Evolutionary conservation across 2,888 invertebrate genomes (phyloP), one percentile per base, ranked within the genome.

Genomic region (Macropis europaea): DNA sequence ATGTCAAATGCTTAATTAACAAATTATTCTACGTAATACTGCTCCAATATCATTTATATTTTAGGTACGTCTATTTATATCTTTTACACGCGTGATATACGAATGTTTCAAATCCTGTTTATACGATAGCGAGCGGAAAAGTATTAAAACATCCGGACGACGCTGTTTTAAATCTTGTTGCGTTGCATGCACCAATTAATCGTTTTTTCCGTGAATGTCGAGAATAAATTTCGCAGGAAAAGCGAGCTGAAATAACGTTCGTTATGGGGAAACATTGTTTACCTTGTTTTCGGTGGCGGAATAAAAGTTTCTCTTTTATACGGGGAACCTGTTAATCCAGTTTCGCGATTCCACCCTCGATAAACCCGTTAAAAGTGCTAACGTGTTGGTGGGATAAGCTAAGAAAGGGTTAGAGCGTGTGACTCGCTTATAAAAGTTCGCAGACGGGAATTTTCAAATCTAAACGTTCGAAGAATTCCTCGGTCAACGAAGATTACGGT

Each of bases 341-440:
- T 53, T 68, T 54, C 60, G 43, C 38, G 70, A 54, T 48, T 48
- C 1, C 6, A 24, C n/a, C 7, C 19, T 32, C 42, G 53, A 53
- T 59, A 67, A 67, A 70, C 36, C 60, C 22, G 48, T 61, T 61
- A 30, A 50, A 43, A 68, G 34, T 59, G 38, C 19, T 36, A 48
- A 70, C 67, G 52, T 28, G 24, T 13, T 13, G 5, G 13, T 5
- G 4, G 43, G 36, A 66, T 69, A 56, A 69, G 57, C 43, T 52
- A 66, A 66, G 56, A 26, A 43, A n/a, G 34, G 5, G 15, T 2
- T 11, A 13, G 6, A 11, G 4, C 22, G 36, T 42, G 28, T 11
- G 24, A 43, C 26, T 7, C 7, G 11, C n/a, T 4, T 1, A 15
- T 0, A 26, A 56, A 66, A 66, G 24, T 66, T 54, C 6, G 40